Conservation (phyloP, 2,888 invertebrate species). For the Melieria crassipennis region DNA sequence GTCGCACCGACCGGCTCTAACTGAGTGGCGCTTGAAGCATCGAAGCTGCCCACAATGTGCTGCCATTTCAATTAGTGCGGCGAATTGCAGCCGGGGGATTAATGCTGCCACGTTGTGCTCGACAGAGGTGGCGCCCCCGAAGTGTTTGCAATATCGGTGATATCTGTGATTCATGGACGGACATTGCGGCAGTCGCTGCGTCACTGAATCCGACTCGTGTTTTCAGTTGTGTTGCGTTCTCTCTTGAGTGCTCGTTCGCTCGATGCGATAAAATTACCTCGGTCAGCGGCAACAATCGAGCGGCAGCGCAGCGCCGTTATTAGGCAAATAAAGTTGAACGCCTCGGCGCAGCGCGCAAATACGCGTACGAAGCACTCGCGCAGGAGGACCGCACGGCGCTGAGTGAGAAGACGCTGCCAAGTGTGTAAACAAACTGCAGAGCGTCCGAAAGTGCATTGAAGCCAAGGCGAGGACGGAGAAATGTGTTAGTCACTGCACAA, state of each 20-base stretch:
- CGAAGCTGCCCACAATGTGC: constrained; percentile 20
- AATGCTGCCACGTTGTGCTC: constrained; percentile 17
- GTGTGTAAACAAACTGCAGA: constrained; percentile 18
- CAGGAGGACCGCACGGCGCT: not conserved
- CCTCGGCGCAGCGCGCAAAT: constrained; percentile 31
- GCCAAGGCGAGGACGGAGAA: constrained; percentile 8
- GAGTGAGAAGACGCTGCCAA: not conserved
- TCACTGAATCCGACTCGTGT: too few relatives aligned
- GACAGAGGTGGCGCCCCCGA: too few relatives aligned
- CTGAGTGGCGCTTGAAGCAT: not conserved
- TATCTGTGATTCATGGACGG: too few relatives aligned
- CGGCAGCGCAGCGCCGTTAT: constrained; percentile 10
- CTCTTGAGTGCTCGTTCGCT: too few relatives aligned
- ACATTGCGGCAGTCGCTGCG: too few relatives aligned
- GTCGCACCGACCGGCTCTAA: not conserved
- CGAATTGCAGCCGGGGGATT: constrained; percentile 20
- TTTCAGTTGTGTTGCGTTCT: too few relatives aligned
- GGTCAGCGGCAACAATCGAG: constrained; percentile 19
- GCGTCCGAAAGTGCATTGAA: constrained; percentile 1
- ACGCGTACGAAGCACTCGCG: too few relatives aligned
- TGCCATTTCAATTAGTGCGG: constrained; percentile 15
- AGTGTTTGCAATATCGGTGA: too few relatives aligned
- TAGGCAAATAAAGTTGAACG: constrained; percentile 30
- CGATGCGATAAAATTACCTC: constrained; percentile 17
- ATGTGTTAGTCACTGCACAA: constrained; percentile 34